Evolutionary conservation across 2,888 invertebrate genomes (phyloP).

Genomic region (Drosophila melanosoma): DNA sequence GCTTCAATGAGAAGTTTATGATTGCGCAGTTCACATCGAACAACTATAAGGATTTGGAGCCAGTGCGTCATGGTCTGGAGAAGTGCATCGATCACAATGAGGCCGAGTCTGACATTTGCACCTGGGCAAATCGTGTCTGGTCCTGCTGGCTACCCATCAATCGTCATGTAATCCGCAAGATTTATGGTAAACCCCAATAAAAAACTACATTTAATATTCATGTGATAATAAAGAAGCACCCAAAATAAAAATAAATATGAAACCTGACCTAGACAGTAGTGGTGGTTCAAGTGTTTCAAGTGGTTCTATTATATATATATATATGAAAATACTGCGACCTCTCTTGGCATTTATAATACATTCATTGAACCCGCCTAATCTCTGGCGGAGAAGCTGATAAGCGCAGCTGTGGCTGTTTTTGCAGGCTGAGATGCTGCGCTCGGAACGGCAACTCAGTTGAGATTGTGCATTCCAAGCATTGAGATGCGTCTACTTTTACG

Average conservation of each 20-base stretch:
- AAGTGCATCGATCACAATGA: conserved; percentile 84
- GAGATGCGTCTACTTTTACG: conserved; percentile 46
- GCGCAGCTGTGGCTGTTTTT: conserved; percentile 45
- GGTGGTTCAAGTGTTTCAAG: conserved; percentile 9
- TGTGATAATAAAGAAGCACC: conserved; percentile 49
- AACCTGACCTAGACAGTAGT: conserved; percentile 12
- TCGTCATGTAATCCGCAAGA: conserved; percentile 77
- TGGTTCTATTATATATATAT: neutral
- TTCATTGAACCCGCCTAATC: conserved; percentile 70
- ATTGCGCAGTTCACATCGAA: conserved; percentile 77
- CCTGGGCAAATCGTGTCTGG: conserved; percentile 83
- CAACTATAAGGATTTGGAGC: conserved; percentile 60
- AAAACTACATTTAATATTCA: neutral
- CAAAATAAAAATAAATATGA: conserved; percentile 1
- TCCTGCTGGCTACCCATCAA: conserved; percentile 82
- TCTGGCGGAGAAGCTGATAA: conserved; percentile 54
- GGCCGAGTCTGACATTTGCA: conserved; percentile 78
- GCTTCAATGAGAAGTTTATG: conserved; percentile 78
- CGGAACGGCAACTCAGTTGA: conserved; percentile 48
- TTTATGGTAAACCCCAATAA: conserved; percentile 47
- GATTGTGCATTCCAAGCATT: conserved; percentile 60
- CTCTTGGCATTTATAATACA: conserved; percentile 63
- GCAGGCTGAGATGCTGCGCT: conserved; percentile 20
- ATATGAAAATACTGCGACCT: neutral
- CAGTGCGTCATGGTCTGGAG: conserved; percentile 78